A percentile compares a stretch with the other conserved stretches of the same genome.
These are phyloP conservation scores for Phalacrocorax carbo DNA, from an alignment of 2,113 vertebrate genomes.

Conservation along the genomic window DNA sequence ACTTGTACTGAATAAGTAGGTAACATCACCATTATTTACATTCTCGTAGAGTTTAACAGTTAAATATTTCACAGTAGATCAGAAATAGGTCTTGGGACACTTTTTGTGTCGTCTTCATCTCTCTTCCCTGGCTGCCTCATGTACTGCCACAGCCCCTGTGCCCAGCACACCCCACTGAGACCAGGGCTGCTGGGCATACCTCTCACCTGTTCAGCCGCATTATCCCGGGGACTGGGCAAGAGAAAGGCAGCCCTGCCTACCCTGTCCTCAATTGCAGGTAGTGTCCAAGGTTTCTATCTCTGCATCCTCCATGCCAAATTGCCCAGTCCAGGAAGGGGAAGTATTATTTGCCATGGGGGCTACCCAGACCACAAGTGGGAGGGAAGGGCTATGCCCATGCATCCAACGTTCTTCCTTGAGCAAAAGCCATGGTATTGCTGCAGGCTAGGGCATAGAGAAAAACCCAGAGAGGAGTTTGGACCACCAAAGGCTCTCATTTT, in stretches of 20 bases:
- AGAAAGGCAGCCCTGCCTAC: not conserved
- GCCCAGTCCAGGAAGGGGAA: not conserved
- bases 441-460: not conserved
- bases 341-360: not conserved
- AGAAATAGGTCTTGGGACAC: not conserved
- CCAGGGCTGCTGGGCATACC: not conserved
- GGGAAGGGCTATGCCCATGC: not conserved
- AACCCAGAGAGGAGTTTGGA: not conserved
- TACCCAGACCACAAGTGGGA: not conserved
- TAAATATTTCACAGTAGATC: not conserved
- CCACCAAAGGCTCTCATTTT: not conserved
- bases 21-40: not conserved
- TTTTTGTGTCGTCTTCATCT: not conserved
- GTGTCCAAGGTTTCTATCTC: not conserved
- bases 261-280: not conserved
- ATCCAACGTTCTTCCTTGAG: not conserved
- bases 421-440: not conserved
- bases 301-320: not conserved
- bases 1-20: not conserved
- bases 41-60: not conserved
- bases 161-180: not conserved
- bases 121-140: not conserved
- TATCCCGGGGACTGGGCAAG: not conserved
- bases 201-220: accelerated
- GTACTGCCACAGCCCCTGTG: not conserved